A percentile compares a stretch with the other conserved stretches of the same genome.
phyloP scores from a whole-genome alignment of 53 echinoderm and acorn worm genomes.

The Henricia sp. region DNA sequence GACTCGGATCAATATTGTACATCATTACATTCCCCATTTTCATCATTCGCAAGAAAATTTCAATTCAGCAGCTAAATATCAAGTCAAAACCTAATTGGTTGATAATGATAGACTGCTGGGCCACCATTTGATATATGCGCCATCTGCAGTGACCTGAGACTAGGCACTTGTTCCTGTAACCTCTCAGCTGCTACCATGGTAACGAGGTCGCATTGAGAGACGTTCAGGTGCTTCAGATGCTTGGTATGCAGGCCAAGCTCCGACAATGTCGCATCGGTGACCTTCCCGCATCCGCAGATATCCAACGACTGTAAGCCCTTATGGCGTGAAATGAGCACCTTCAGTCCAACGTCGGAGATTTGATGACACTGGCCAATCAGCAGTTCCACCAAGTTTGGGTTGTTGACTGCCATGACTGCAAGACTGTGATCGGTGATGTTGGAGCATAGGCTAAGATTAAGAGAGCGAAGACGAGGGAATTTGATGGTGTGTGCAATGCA shows the following conservation, averaged over 20 bases:
- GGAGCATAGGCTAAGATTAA: slow-evolving; percentile 85
- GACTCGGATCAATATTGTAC: too few species aligned
- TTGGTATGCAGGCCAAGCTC: slow-evolving; percentile 20
- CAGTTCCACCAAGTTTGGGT: slow-evolving; percentile 74
- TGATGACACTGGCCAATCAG: slow-evolving; percentile 83
- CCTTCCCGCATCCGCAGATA: slow-evolving; percentile 49
- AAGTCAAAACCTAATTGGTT: slow-evolving; percentile 37
- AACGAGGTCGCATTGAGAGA: slow-evolving; percentile 65
- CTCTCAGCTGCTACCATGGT: slow-evolving; percentile 66
- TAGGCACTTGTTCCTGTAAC: slow-evolving; percentile 37
- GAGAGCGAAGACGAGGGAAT: slow-evolving; percentile 74
- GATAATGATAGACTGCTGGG: slow-evolving; percentile 42
- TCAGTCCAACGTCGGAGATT: slow-evolving; percentile 59
- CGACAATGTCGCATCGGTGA: slow-evolving; percentile 51
- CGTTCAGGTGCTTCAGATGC: slow-evolving; percentile 61
- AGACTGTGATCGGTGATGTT: slow-evolving; percentile 86
- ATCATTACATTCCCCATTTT: too few species aligned
- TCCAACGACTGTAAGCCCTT: slow-evolving; percentile 49
- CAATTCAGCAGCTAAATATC: too few species aligned
- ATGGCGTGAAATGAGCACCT: slow-evolving; percentile 16
- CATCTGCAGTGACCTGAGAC: slow-evolving; percentile 71
- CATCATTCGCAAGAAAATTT: too few species aligned
- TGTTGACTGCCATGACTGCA: slow-evolving; percentile 62
- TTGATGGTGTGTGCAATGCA: slow-evolving; percentile 69
- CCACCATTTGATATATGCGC: slow-evolving; percentile 46